These are phyloP conservation scores for Cheirogaleus medius DNA, from an alignment of 2,113 vertebrate species.

Conservation along the genomic window DNA sequence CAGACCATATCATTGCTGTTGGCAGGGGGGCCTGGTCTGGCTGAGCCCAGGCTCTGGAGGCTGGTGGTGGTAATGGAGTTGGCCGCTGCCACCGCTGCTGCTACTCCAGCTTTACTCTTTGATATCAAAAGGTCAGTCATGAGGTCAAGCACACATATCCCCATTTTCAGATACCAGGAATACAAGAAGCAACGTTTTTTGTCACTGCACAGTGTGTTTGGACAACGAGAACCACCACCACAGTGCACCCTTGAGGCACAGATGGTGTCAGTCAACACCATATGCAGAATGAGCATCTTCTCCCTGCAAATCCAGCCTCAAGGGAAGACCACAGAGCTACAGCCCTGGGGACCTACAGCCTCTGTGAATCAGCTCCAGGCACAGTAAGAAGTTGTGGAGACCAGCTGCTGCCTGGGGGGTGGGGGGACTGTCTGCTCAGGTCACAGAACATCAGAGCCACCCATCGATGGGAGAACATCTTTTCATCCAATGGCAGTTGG, in stretches of 20 bases:
- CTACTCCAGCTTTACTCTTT: background rate
- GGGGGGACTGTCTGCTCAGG: background rate
- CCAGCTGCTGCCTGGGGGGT: background rate
- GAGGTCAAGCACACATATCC: background rate
- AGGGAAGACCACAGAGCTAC: background rate
- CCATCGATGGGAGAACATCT: background rate
- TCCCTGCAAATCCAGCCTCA: background rate
- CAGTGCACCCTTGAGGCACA: background rate
- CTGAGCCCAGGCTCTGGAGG: background rate
- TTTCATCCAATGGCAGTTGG: background rate
- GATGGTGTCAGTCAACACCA: background rate
- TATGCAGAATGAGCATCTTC: background rate
- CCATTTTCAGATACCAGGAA: background rate
- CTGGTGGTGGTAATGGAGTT: background rate
- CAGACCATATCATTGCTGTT: constrained; percentile 6
- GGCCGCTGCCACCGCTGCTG: background rate
- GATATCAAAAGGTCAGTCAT: background rate
- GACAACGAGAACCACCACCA: background rate
- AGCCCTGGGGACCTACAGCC: too few species aligned
- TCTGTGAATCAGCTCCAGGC: background rate
- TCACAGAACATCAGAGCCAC: background rate
- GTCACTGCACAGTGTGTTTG: too few species aligned
- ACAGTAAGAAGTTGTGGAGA: background rate
- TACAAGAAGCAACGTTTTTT: background rate
- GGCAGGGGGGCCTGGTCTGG: background rate